Conservation (phyloP, 2,113 vertebrate genomes). For the Macheiramphus alcinus region DNA sequence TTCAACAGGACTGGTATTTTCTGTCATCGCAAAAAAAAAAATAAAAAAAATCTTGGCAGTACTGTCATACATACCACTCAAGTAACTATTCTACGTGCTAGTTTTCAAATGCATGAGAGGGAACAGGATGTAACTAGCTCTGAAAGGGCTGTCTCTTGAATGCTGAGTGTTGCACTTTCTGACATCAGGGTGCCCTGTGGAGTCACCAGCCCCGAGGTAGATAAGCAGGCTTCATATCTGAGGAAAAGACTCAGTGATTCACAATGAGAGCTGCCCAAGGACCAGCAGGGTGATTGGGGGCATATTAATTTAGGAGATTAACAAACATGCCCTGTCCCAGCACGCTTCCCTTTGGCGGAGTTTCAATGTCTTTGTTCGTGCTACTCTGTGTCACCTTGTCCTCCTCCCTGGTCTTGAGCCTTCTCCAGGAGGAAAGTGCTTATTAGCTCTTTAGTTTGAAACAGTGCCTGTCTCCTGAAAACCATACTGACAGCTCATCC, state of each 20-base stretch:
- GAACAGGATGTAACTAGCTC: not conserved
- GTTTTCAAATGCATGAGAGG: not conserved
- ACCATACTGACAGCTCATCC: not conserved
- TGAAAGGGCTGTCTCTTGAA: not conserved
- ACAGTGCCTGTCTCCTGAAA: not conserved
- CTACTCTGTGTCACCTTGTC: not conserved
- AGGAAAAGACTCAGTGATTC: not conserved
- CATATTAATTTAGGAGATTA: not conserved
- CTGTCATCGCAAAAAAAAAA: not conserved
- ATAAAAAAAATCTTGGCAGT: not conserved
- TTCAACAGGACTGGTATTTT: not conserved
- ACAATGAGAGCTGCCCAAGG: not conserved
- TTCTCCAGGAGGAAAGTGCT: not conserved
- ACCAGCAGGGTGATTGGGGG: not conserved
- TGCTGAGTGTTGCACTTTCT: fast-evolving
- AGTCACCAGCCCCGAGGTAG: not conserved
- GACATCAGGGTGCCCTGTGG: not conserved
- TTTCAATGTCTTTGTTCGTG: not conserved
- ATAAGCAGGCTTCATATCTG: not conserved
- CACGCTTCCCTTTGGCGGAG: not conserved
- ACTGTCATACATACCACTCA: not conserved
- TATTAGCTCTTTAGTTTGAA: not conserved
- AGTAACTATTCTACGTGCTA: not conserved
- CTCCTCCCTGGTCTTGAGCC: not conserved
- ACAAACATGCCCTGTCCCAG: not conserved